Percentiles rank a stretch among this genome's conserved stretches.
These are phyloP conservation scores for Tillus elongatus DNA, from an alignment of 2,888 invertebrate species.

Conservation along the genomic window DNA sequence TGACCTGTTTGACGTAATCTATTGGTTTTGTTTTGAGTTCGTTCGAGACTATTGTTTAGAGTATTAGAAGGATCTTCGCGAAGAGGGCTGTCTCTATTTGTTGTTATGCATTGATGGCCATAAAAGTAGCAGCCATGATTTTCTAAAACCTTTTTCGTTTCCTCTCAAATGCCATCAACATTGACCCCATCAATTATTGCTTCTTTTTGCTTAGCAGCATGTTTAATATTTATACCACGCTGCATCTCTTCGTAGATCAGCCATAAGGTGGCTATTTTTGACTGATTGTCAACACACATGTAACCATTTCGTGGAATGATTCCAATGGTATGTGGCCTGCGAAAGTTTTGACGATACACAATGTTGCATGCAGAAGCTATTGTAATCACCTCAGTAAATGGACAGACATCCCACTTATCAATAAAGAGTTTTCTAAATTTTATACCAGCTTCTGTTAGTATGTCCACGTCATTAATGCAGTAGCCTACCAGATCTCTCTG, in stretches of 20 bases:
- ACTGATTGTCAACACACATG: slow-evolving; percentile 24
- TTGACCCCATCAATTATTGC: slow-evolving; percentile 12
- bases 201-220: slow-evolving; percentile 12
- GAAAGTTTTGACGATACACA: slow-evolving; percentile 18
- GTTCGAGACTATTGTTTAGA: slow-evolving; percentile 12
- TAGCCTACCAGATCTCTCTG: neutral
- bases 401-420: neutral
- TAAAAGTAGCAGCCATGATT: slow-evolving; percentile 20
- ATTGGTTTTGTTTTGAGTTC: slow-evolving; percentile 13
- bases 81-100: slow-evolving; percentile 22
- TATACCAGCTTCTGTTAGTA: slow-evolving; percentile 1
- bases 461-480: neutral
- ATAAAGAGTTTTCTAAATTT: neutral
- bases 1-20: slow-evolving; percentile 11
- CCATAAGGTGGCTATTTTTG: slow-evolving; percentile 19
- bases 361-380: neutral
- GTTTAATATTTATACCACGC: slow-evolving; percentile 13
- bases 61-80: slow-evolving; percentile 10
- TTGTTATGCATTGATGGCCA: slow-evolving; percentile 27
- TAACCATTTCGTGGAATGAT: slow-evolving; percentile 28
- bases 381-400: neutral
- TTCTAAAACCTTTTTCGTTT: slow-evolving; percentile 18
- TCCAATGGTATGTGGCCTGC: slow-evolving; percentile 24
- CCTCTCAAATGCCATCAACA: slow-evolving; percentile 16
- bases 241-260: slow-evolving; percentile 15